Evolutionary conservation across 2,797 vertebrate genomes (phyloP), one percentile per base, ranked within the genome.

Genomic region (Anolis apletophallus): DNA sequence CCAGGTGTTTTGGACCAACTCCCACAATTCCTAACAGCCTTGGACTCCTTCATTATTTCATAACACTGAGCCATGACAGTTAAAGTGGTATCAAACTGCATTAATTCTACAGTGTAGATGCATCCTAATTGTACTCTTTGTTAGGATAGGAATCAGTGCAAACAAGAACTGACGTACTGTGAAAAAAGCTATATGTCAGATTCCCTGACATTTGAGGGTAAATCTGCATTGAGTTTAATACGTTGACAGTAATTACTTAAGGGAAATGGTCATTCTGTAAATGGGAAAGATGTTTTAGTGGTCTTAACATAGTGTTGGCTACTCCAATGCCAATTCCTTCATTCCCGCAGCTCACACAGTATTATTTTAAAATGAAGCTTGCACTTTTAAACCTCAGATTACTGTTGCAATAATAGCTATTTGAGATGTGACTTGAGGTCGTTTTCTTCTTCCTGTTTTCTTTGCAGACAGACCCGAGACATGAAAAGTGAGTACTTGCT

Each of bases 181-280:
- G 17, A 59, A 72, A 87, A 23, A 7, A 21, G 26, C 5, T 55
- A 21, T 54, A 7, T 69, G 32, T 50, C 52, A 40, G 77, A 46
- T 29, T 57, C 7, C n/a, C 19, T 68, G n/a, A 34, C 2, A 71
- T 87, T 78, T 87, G 74, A 83, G 77, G 59, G 29, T 69, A 82
- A 83, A 87, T 87, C n/a, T 9, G 61, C 68, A 46, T 46, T 23
- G 40, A 26, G 29, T 21, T 71, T 26, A 55, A 29, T 59, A 17
- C 50, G 69, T 87, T 82, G 52, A 61, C 29, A 50, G 55, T 32
- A 61, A 80, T 67, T 79, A 59, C 36, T 76, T 71, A 69, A 71
- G 67, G 59, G 46, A 52, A 75, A 64, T 75, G 7, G 5, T 9
- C 4, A 19, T 55, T 52, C 19, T 68, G 34, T 29, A 17, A 19